Conservation (phyloP, 1,140 invertebrate genomes). For the Zaprionus lachaisei region DNA sequence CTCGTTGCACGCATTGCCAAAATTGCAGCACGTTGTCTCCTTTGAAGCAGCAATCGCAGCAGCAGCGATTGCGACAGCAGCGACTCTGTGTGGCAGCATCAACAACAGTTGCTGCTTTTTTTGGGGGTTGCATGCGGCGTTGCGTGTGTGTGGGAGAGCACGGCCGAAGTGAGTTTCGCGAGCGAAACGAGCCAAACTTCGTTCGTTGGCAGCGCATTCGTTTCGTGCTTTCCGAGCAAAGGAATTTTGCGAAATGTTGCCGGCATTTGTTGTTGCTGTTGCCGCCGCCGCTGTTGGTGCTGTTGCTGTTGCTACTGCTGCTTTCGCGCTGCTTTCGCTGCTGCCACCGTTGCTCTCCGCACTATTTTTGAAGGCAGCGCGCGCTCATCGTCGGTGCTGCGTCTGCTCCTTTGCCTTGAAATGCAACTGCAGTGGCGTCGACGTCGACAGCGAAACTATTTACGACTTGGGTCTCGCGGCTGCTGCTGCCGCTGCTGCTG, state of each 20-base stretch:
- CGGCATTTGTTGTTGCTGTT: constrained; percentile 32
- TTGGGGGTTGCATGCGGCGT: constrained; percentile 64
- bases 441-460: constrained; percentile 65
- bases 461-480: constrained; percentile 54
- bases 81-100: neutral
- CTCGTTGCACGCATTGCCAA: constrained; percentile 37
- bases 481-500: neutral
- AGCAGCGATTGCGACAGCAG: neutral
- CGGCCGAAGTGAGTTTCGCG: constrained; percentile 20
- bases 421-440: constrained; percentile 47
- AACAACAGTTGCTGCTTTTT: constrained; percentile 35
- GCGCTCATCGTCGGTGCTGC: constrained; percentile 30
- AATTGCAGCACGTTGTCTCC: constrained; percentile 30
- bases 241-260: constrained; percentile 58
- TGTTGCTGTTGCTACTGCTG: constrained; percentile 17
- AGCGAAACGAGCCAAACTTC: constrained; percentile 33
- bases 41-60: constrained; percentile 7
- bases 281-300: neutral
- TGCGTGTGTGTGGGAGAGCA: constrained; percentile 55
- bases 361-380: constrained; percentile 52
- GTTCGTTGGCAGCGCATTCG: constrained; percentile 20
- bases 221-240: constrained; percentile 66
- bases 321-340: constrained; percentile 10
- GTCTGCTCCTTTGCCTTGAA: constrained; percentile 48
- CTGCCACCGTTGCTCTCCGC: constrained; percentile 40